Percentiles rank a stretch among this genome's conserved stretches.
phyloP scores from a whole-genome alignment of 2,797 vertebrate genomes.

The Steatocranus sp. region DNA sequence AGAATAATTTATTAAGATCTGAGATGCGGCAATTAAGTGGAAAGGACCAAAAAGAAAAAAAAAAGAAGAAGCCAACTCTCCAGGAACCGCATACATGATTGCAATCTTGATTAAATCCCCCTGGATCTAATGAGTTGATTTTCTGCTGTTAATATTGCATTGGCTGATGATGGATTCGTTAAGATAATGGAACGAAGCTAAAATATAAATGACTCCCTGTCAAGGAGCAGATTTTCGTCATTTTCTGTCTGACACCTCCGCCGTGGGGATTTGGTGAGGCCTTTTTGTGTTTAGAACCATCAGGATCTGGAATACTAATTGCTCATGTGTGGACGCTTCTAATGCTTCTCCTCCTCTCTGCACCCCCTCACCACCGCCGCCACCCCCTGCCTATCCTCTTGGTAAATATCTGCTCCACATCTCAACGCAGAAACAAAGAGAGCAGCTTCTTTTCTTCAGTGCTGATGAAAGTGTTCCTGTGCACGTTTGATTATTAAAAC shows the following conservation, averaged over 20 bases:
- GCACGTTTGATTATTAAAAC: background rate
- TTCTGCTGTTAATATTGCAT: constrained; percentile 99
- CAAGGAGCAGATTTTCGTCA: constrained; percentile 99
- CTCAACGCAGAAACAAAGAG: constrained; percentile 58
- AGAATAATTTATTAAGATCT: constrained; percentile 90
- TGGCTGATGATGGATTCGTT: constrained; percentile 99
- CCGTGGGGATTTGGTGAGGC: constrained; percentile 81
- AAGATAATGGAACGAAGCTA: constrained; percentile 99
- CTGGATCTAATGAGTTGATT: constrained; percentile 99
- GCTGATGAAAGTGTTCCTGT: background rate
- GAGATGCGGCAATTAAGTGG: constrained; percentile 85
- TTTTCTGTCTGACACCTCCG: constrained; percentile 93
- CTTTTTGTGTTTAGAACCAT: constrained; percentile 83
- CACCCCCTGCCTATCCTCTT: constrained; percentile 43
- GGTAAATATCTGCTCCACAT: constrained; percentile 67
- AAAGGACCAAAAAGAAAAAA: constrained; percentile 84
- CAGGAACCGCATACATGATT: constrained; percentile 97
- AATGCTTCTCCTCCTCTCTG: constrained; percentile 50
- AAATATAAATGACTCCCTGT: constrained; percentile 99
- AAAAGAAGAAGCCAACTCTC: constrained; percentile 86
- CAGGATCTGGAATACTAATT: constrained; percentile 86
- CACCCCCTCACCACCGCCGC: background rate
- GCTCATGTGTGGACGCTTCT: constrained; percentile 72
- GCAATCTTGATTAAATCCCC: constrained; percentile 99
- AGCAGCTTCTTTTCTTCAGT: constrained; percentile 5